Evolutionary conservation across 2,888 invertebrate species (phyloP).

Genomic region (Yponomeuta evonymella): DNA sequence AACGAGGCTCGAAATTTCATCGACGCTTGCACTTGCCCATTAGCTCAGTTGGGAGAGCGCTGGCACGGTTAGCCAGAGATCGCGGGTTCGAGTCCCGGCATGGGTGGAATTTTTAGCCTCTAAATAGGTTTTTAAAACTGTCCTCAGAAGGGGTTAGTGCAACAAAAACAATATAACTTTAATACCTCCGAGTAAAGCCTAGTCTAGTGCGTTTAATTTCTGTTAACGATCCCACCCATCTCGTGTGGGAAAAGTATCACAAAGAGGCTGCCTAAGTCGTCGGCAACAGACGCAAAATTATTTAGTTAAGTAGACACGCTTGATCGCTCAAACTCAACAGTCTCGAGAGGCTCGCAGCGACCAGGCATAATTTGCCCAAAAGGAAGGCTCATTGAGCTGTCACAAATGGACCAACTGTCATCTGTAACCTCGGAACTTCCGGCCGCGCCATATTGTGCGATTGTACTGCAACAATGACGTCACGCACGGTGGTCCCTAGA

Average conservation of each 20-base stretch:
- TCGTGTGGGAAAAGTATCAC: neutral
- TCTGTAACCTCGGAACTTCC: neutral
- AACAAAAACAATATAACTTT: no score
- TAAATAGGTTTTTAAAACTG: no score
- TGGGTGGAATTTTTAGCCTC: no score
- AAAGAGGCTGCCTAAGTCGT: neutral
- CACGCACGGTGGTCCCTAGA: constrained; percentile 1
- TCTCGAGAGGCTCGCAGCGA: neutral
- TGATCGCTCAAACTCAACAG: neutral
- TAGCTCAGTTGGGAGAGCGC: no score
- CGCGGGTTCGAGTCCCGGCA: no score
- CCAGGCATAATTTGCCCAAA: neutral
- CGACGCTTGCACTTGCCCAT: no score
- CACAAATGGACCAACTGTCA: neutral
- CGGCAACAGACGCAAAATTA: neutral
- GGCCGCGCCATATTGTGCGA: neutral
- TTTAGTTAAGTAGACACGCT: neutral
- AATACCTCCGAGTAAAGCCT: no score
- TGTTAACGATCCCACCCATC: neutral
- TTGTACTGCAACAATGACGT: neutral
- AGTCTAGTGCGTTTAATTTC: no score
- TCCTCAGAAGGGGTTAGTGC: no score
- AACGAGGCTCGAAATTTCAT: no score
- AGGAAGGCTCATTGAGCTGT: neutral
- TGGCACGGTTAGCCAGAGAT: no score